Evolutionary conservation across 2,797 vertebrate genomes (phyloP).

Genomic region (Mastacembelus armatus): DNA sequence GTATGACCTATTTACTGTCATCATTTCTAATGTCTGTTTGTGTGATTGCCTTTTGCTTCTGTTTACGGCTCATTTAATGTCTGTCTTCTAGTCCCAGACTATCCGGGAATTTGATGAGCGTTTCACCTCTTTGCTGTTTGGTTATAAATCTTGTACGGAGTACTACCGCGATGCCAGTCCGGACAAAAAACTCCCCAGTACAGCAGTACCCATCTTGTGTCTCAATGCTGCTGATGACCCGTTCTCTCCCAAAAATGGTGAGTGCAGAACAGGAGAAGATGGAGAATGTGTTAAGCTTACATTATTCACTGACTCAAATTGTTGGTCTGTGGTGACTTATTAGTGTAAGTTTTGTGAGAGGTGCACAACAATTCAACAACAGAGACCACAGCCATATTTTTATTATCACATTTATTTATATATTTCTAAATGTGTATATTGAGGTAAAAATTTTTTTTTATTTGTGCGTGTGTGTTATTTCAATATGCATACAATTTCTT

Average conservation of each 20-base stretch:
- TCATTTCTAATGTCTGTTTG: fast-evolving
- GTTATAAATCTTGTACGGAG: constrained; percentile 82
- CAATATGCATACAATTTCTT: no score
- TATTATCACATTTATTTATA: no score
- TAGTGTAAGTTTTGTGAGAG: background rate
- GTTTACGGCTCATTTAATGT: background rate
- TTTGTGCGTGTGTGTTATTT: no score
- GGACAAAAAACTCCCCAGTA: constrained; percentile 74
- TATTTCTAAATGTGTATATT: no score
- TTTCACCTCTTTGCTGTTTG: constrained; percentile 84
- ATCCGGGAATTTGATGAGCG: constrained; percentile 88
- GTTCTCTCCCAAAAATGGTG: constrained; percentile 84
- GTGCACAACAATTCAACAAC: background rate
- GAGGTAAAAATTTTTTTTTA: no score
- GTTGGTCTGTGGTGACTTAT: background rate
- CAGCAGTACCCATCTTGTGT: constrained; percentile 84
- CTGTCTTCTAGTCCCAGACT: constrained; percentile 78
- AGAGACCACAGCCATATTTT: background rate
- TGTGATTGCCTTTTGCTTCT: background rate
- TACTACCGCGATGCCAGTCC: constrained; percentile 87
- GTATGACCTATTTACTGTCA: constrained; percentile 54
- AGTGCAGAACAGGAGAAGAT: constrained; percentile 31
- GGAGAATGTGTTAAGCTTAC: background rate
- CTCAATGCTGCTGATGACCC: constrained; percentile 89
- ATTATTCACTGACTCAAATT: no score